Base-by-base conservation (phyloP, 2,113 vertebrate species). In the Jaculus jaculus region DNA sequence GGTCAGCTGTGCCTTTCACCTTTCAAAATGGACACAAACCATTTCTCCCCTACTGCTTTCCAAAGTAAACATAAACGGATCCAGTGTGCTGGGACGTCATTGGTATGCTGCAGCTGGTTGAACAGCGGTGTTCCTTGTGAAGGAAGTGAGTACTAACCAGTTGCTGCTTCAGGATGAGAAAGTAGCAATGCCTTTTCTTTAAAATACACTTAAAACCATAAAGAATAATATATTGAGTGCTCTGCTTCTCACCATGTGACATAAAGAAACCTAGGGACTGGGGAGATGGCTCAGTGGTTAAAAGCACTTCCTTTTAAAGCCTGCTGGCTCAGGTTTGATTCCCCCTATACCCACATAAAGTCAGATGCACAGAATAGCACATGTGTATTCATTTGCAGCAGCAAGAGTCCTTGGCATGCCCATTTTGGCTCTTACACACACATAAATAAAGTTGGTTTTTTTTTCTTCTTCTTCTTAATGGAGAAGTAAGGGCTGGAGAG, bases 51-150 rank as follows among this genome's bases (percentile, higher is more conserved):
- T 71, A 16, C 47, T 58, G 61, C 58, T 93, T 95, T 89, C 86
- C 16, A 65, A 85, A 91, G 20, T 84, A 92, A 93, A 54, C 39
- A 65, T 26, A 74, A 84, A 90, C 82, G n/a, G 24, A 42, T 58
- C 24, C 26, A 7, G 32, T 94, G 92, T 74, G 37, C 17, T 37
- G 34, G 82, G 30, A 58, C 69, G 61, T 80, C 78, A 2, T 61
- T 75, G 17, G 5, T 86, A 66, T 13, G 26, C 32, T 54, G 9
- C 9, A 32, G 24, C 60, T 83, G 24, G 65, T 86, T 80, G 81
- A 21, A 75, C 37, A 69, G 65, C 74, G 69, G 2, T 58, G 37
- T 39, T 78, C 17, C 7, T 51, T 26, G 10, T 39, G 39, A 84
- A 65, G 61, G 66, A 66, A 68, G 2, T 80, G 37, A 79, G 5